Evolutionary conservation across 1,140 invertebrate species (phyloP), one percentile per base, ranked within the genome.

Genomic region (Cotesia glomerata): DNA sequence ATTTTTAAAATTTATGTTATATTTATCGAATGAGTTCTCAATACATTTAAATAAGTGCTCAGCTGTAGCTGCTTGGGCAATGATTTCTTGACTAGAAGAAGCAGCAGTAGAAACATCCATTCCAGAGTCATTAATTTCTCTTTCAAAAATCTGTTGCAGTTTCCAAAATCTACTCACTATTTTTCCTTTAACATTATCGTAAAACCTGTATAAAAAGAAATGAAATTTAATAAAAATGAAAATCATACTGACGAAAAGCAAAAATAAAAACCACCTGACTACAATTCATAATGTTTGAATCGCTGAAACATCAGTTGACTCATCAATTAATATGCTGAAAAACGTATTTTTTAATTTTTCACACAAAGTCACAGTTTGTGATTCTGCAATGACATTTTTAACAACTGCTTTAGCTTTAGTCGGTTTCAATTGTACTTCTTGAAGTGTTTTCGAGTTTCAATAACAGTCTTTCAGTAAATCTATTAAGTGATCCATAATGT

Each of bases 1-100:
- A 77, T 87, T 86, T 11, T 78, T 63, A 13, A 80, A 64, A 8
- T 81, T 78, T 16, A 86, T 78, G 4, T 76, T 64, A 18, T 72
- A 16, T 8, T 77, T 66, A 49, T 78, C n/a, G 49, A 86, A 79
- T 9, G 71, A 68, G 32, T 51, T 65, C 9, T 69, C 72, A 3
- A 79, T 61, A 39, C 58, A 62, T 11, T 70, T 8, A 62, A 73
- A 78, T 13, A 78, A 54, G 51, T 69, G 64, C 59, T 59, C 66
- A 35, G 66, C 77, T 14, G 76, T 78, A 35, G 69, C 69, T 71
- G 74, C 51, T 54, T 54, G 51, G 14, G 51, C 13, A 54, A 54
- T 67, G 35, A 61, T 36, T 51, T 76, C 14, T 56, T 62, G 51
- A 16, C 14, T 54, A 39, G 36, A 39, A 39, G 36, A 39, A 8